Conservation (phyloP, 1,140 invertebrate species). For the Andricus grossulariae region DNA sequence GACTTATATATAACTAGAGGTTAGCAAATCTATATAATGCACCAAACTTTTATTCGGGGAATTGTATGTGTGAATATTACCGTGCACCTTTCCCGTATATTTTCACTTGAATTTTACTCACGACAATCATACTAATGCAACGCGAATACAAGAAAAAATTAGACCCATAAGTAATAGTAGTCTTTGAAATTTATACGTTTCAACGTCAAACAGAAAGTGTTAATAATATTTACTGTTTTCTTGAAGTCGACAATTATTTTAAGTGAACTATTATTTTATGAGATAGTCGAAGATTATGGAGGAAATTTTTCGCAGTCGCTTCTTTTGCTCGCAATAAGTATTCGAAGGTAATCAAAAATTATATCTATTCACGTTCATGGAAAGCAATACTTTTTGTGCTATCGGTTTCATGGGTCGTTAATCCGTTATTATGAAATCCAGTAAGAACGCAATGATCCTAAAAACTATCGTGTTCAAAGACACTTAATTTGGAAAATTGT, state of each 20-base stretch:
- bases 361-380: slow-evolving; percentile 5
- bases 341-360: slow-evolving; percentile 14
- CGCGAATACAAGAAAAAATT: slow-evolving; percentile 3
- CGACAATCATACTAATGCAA: not conserved
- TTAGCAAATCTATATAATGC: no score
- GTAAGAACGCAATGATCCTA: slow-evolving; percentile 19
- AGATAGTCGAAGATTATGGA: slow-evolving; percentile 5
- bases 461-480: slow-evolving; percentile 11
- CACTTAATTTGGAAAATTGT: slow-evolving; percentile 30
- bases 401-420: slow-evolving; percentile 26
- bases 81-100: not conserved
- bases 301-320: not conserved
- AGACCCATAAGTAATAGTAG: not conserved
- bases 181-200: slow-evolving; percentile 16
- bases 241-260: slow-evolving; percentile 20
- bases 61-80: no score
- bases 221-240: slow-evolving; percentile 19
- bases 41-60: no score
- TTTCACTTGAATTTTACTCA: not conserved
- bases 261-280: slow-evolving; percentile 20
- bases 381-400: slow-evolving; percentile 8
- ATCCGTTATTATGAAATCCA: slow-evolving; percentile 18
- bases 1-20: no score
- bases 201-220: slow-evolving; percentile 6
- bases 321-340: slow-evolving; percentile 1